A percentile compares a stretch with the other conserved stretches of the same genome.
These are phyloP conservation scores for Leucoma salicis DNA, from an alignment of 2,888 invertebrate genomes.

Conservation along the genomic window DNA sequence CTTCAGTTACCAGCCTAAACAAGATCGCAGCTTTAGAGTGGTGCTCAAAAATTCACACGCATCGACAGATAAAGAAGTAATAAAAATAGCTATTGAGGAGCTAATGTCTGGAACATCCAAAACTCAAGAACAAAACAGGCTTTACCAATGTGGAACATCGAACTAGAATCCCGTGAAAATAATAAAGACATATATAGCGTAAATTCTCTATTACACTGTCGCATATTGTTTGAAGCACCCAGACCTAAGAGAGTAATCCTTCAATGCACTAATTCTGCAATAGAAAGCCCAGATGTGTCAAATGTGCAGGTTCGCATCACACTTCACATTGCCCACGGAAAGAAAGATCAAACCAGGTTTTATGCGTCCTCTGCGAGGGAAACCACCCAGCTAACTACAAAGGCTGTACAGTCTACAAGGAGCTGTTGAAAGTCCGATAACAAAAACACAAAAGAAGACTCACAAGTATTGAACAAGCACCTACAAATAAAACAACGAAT, in stretches of 20 bases:
- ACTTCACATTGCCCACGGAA: constrained; percentile 11
- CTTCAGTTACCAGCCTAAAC: constrained; percentile 15
- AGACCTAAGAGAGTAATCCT: constrained; percentile 4
- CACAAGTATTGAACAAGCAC: not conserved
- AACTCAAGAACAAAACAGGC: constrained; percentile 12
- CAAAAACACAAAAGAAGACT: not conserved
- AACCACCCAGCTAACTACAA: constrained; percentile 8
- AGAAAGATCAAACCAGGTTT: constrained; percentile 9
- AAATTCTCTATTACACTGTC: not conserved
- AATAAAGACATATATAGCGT: constrained; percentile 1
- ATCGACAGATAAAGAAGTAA: constrained; percentile 16
- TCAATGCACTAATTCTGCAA: constrained; percentile 16
- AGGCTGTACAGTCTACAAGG: not conserved
- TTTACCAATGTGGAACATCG: constrained; percentile 10
- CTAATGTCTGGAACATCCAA: constrained; percentile 22
- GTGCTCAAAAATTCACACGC: constrained; percentile 19
- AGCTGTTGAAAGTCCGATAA: not conserved
- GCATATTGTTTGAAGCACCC: constrained; percentile 10
- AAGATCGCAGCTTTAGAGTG: constrained; percentile 13
- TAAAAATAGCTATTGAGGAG: constrained; percentile 13
- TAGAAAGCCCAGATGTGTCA: constrained; percentile 16
- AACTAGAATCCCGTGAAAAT: constrained; percentile 1
- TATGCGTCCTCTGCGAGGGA: constrained; percentile 14
- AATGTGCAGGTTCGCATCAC: constrained; percentile 17
- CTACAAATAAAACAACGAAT: constrained; percentile 1